These are phyloP conservation scores for Melanotaenia parkinsoni DNA, from an alignment of 2,797 vertebrate species.

Conservation along the genomic window DNA sequence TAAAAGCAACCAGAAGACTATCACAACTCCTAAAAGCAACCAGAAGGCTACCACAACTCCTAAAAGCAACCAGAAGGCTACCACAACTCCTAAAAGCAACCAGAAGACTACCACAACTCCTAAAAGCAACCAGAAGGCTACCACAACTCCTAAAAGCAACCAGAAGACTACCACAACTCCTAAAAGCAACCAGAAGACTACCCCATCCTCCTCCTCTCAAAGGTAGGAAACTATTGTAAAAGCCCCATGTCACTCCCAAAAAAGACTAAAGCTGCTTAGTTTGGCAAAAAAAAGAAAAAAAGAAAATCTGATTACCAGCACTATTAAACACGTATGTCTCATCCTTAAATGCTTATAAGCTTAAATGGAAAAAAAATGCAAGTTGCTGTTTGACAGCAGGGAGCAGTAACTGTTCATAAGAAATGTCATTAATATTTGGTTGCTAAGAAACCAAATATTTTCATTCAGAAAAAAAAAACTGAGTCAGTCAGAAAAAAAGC, in stretches of 20 bases:
- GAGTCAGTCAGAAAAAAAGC: not conserved
- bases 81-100: no score
- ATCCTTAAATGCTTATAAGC: not conserved
- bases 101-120: no score
- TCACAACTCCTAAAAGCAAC: no score
- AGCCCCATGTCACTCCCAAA: not conserved
- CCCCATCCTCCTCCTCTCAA: not conserved
- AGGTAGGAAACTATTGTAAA: conserved; percentile 45
- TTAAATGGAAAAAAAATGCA: not conserved
- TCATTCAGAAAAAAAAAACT: not conserved
- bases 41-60: no score
- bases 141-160: no score
- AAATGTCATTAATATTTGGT: not conserved
- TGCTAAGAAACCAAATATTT: not conserved
- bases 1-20: no score
- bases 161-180: no score
- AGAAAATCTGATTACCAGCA: not conserved
- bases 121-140: no score
- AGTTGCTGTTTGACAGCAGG: not conserved
- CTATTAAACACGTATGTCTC: not conserved
- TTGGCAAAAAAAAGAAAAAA: not conserved
- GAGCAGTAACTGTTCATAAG: not conserved
- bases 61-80: no score
- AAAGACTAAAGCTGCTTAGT: not conserved
- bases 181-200: no score